A percentile compares a stretch with the other conserved stretches of the same genome.
These are phyloP conservation scores for Salvator merianae DNA, from an alignment of 2,113 vertebrate species.

Conservation along the genomic window DNA sequence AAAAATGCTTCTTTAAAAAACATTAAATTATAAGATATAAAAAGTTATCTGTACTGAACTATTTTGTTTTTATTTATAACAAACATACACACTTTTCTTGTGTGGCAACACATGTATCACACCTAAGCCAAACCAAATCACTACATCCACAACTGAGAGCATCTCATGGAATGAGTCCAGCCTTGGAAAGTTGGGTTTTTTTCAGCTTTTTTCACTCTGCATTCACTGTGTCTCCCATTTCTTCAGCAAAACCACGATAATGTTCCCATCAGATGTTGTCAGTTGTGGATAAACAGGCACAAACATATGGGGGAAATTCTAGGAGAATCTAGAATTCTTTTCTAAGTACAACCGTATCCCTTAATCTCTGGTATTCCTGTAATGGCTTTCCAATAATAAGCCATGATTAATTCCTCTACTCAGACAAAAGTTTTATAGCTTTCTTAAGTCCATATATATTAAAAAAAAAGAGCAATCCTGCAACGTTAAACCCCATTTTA, in stretches of 20 bases:
- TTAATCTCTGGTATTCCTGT: slow-evolving; percentile 41
- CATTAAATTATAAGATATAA: slow-evolving; percentile 20
- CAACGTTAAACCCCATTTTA: slow-evolving; percentile 57
- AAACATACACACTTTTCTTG: slow-evolving; percentile 65
- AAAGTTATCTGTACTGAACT: slow-evolving; percentile 68
- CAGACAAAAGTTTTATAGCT: slow-evolving; percentile 48
- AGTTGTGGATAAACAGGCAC: slow-evolving; percentile 24
- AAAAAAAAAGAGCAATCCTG: slow-evolving; percentile 38
- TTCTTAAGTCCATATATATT: slow-evolving; percentile 21
- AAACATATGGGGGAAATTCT: slow-evolving; percentile 52
- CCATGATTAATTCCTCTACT: slow-evolving; percentile 47
- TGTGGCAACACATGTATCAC: slow-evolving; percentile 33
- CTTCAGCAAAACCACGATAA: background rate
- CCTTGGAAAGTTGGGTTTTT: slow-evolving; percentile 26
- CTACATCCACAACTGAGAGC: background rate
- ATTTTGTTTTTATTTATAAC: slow-evolving; percentile 64
- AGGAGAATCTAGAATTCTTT: slow-evolving; percentile 50
- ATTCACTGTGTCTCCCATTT: background rate
- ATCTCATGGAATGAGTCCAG: slow-evolving; percentile 24
- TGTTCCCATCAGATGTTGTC: background rate
- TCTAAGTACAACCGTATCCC: slow-evolving; percentile 36
- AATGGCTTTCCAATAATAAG: slow-evolving; percentile 46
- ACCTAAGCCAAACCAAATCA: slow-evolving; percentile 10
- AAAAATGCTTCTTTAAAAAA: slow-evolving; percentile 25
- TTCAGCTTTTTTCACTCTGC: slow-evolving; percentile 17